Evolutionary conservation across 1,140 invertebrate genomes (phyloP), one percentile per base, ranked within the genome.

Genomic region (Lineus longissimus): DNA sequence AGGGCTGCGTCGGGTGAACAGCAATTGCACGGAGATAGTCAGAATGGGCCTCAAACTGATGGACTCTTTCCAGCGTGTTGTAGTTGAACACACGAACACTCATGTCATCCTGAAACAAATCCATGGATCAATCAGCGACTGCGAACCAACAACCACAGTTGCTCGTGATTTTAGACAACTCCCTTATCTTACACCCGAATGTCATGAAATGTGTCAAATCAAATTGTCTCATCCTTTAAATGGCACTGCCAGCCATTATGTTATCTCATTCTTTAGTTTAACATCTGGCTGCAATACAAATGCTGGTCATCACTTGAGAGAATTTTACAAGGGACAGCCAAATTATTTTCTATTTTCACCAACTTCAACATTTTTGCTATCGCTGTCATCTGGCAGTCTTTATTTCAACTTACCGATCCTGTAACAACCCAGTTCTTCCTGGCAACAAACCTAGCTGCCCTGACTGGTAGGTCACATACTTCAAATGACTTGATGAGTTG

Each of bases 381-480:
- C n/a, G n/a, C n/a, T n/a, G n/a, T n/a, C n/a, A n/a, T n/a, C n/a
- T n/a, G n/a, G n/a, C n/a, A n/a, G n/a, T n/a, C n/a, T n/a, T n/a
- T n/a, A 51, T 27, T n/a, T 9, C 0, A 77, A 95, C 94, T 88
- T 95, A 84, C 95, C 0, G 96, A 98, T 33, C 97, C 97, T 13
- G 94, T 95, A 31, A 99, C 88, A 27, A 99, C 89, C 97, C 97
- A 99, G 81, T 98, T 98, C 77, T 99, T 99, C 27, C 97, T 85
- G 0, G 94, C 89, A 13, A 99, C 91, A 84, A 99, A 99, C 73
- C 93, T 94, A 0, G 93, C 94, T 2, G 93, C 89, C 73, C 97
- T 83, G 0, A 99, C 96, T 0, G 97, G 97, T 19, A 98, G 77
- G 75, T 98, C 95, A 82, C 96, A 98, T 2, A 98, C 80, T 83